These are phyloP conservation scores for Florisuga fusca DNA, from an alignment of 2,797 vertebrate genomes.

Conservation along the genomic window DNA sequence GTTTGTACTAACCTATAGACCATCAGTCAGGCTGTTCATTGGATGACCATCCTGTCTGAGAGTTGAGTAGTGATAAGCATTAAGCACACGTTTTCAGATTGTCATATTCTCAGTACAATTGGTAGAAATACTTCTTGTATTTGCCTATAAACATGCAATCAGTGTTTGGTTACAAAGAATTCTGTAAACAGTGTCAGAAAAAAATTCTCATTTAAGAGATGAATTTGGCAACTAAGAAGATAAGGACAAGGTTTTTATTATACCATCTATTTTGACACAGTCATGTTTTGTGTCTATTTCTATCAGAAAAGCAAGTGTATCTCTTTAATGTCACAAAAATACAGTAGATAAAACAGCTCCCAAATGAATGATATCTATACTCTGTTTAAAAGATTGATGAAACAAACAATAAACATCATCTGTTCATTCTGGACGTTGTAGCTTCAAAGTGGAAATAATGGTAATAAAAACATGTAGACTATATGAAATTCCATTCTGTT, in stretches of 20 bases:
- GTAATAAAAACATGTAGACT: not conserved
- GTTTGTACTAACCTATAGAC: not conserved
- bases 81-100: not conserved
- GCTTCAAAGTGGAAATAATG: not conserved
- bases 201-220: not conserved
- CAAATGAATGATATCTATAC: not conserved
- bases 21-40: not conserved
- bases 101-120: not conserved
- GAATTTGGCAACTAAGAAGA: not conserved
- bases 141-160: not conserved
- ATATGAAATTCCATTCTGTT: not conserved
- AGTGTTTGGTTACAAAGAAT: not conserved
- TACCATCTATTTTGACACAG: not conserved
- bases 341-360: not conserved
- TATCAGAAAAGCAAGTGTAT: not conserved
- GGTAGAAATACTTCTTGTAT: not conserved
- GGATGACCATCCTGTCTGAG: not conserved
- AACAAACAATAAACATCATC: not conserved
- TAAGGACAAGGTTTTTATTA: not conserved
- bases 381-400: not conserved
- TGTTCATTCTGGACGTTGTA: not conserved
- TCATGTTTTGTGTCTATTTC: not conserved
- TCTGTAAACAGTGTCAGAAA: not conserved
- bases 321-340: not conserved
- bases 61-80: not conserved